Evolutionary conservation across 2,797 vertebrate species (phyloP).

Genomic region (Selene dorsalis): DNA sequence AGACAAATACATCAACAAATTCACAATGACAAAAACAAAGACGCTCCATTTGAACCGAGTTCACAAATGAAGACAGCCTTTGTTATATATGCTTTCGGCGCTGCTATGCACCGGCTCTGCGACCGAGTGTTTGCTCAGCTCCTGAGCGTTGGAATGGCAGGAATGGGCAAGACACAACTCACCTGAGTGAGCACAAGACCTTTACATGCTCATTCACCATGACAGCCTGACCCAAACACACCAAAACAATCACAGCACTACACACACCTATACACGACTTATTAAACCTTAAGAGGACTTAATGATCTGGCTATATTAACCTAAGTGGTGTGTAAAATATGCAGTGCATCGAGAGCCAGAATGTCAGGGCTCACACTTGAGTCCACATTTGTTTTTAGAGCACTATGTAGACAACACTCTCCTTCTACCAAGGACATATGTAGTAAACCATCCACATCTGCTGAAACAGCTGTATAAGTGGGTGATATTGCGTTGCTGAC

Average conservation of each 20-base stretch:
- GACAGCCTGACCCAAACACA: conserved; percentile 80
- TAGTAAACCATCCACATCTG: conserved; percentile 18
- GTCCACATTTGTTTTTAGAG: not conserved
- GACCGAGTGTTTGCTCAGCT: conserved; percentile 71
- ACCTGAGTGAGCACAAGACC: conserved; percentile 71
- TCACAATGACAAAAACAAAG: not conserved
- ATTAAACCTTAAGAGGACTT: not conserved
- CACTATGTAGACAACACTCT: conserved; percentile 9
- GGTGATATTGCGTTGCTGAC: not conserved
- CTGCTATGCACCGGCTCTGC: conserved; percentile 32
- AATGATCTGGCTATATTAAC: not conserved
- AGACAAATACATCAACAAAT: not conserved
- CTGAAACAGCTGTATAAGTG: conserved; percentile 13
- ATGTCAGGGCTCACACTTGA: not conserved
- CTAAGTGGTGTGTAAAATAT: not conserved
- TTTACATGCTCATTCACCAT: conserved; percentile 75
- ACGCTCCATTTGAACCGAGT: not conserved
- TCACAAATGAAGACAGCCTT: conserved; percentile 4
- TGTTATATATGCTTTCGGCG: conserved; percentile 29
- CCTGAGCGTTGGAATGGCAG: conserved; percentile 70
- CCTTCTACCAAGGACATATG: not conserved
- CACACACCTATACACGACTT: conserved; percentile 35
- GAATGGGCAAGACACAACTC: conserved; percentile 78
- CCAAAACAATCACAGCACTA: conserved; percentile 63
- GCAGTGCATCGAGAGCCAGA: not conserved